These are phyloP conservation scores for Neoarius graeffei DNA, from an alignment of 2,113 vertebrate species.

Conservation along the genomic window DNA sequence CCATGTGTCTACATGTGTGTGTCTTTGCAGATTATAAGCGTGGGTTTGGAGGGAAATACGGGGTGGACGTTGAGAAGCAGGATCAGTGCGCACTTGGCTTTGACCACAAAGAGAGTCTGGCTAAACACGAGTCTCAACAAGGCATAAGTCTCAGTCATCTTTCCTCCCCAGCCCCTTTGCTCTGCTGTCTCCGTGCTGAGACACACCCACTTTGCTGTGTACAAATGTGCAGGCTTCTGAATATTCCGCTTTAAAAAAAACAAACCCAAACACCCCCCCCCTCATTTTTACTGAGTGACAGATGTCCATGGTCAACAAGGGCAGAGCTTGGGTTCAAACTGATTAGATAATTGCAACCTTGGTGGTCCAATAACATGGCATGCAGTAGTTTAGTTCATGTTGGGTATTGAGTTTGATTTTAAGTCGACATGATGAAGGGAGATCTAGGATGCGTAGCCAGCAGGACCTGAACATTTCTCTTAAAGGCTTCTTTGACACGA, in stretches of 20 bases:
- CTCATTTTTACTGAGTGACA: neutral
- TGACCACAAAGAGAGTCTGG: conserved; percentile 89
- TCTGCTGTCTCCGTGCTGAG: neutral
- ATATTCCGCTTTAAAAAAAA: neutral
- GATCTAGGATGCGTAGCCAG: neutral
- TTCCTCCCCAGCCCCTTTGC: conserved; percentile 21
- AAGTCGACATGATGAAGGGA: neutral
- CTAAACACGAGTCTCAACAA: conserved; percentile 88
- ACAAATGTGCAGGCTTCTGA: neutral
- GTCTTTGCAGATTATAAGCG: conserved; percentile 88
- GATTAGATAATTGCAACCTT: neutral
- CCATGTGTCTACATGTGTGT: conserved; percentile 41
- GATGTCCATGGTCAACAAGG: neutral
- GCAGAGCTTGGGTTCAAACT: neutral
- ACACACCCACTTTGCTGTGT: neutral
- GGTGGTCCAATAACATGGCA: neutral
- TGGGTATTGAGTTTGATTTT: neutral
- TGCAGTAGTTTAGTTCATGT: neutral
- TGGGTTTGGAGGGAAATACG: conserved; percentile 89
- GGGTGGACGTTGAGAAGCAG: conserved; percentile 85
- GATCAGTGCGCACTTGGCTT: conserved; percentile 86
- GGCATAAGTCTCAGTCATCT: conserved; percentile 71
- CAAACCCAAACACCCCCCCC: neutral
- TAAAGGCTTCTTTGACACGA: no score
- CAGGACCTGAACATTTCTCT: neutral